phyloP scores from a whole-genome alignment of 2,113 vertebrate genomes.

The Reinhardtius hippoglossoides region DNA sequence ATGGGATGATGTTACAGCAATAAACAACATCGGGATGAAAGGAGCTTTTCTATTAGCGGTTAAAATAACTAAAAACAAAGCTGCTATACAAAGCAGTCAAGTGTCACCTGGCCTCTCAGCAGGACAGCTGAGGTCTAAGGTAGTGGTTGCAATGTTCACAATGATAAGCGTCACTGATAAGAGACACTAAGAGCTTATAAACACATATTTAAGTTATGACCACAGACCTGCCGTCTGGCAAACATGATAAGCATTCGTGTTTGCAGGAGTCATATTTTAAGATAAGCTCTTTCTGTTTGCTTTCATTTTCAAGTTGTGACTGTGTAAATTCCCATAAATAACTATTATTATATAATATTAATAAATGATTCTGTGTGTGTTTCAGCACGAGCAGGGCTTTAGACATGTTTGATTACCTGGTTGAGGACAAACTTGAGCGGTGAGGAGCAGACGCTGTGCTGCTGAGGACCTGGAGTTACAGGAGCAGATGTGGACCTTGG shows the following conservation, averaged over 20 bases:
- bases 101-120: background rate
- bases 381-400: constrained; percentile 91
- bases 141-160: background rate
- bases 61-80: background rate
- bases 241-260: background rate
- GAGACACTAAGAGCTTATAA: background rate
- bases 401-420: constrained; percentile 92
- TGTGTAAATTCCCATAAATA: background rate
- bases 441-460: too few relatives aligned
- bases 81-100: background rate
- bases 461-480: constrained; percentile 85
- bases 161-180: constrained; percentile 34
- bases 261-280: background rate
- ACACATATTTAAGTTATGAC: constrained; percentile 20
- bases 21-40: background rate
- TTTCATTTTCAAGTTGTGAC: constrained; percentile 18
- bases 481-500: too few relatives aligned
- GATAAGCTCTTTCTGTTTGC: constrained; percentile 17
- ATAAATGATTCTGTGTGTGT: constrained; percentile 6
- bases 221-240: background rate
- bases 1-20: background rate
- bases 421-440: too few relatives aligned
- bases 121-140: background rate
- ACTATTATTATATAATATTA: too few relatives aligned
- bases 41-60: background rate